Base-by-base conservation (phyloP, 1,140 invertebrate genomes). In the Chionoecetes opilio region DNA sequence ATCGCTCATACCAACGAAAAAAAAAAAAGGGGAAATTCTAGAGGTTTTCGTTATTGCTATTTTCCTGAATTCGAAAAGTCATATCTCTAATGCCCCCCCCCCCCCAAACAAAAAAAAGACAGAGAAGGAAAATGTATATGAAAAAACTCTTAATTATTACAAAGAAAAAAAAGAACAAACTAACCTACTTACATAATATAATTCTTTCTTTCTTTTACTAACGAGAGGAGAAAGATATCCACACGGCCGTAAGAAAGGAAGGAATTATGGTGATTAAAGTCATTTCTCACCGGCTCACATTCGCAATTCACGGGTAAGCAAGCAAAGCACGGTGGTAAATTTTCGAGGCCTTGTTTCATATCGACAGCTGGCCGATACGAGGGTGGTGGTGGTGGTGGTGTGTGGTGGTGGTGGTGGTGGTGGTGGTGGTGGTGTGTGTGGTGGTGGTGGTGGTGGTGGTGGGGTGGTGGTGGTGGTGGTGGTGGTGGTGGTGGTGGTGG, bases 211-310 rank as follows among this genome's bases (percentile, higher is more conserved):
- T 53, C 46, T 53, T 53, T 17, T 53, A 53, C 46, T 53, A 9
- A 17, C 0, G 46, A 14, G 46, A 17, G 46, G 9, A 53, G 46
- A 17, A 53, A 53, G 21, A 53, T 0, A 53, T 17, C 11, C 11
- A 53, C 46, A 53, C 46, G 8, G 9, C 46, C 8, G 21, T 17
- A 53, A 53, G 9, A 75, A 11, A n/a, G 63, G 8, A 11, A n/a
- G 63, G 8, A 75, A 75, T 75, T 75, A 75, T 75, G 63, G 63
- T 75, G 63, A 75, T 75, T 75, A 75, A 75, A 75, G 21, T n/a
- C 63, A 75, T 75, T 75, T 75, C n/a, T 75, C 63, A 75, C 21
- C 21, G 63, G 21, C 63, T 75, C 9, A 26, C n/a, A n/a, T 75
- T 75, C 21, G 63, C 63, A 75, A 75, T 75, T n/a, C 63, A n/a